Conservation (phyloP, 2,888 invertebrate genomes). For the Drosophila rubida region DNA sequence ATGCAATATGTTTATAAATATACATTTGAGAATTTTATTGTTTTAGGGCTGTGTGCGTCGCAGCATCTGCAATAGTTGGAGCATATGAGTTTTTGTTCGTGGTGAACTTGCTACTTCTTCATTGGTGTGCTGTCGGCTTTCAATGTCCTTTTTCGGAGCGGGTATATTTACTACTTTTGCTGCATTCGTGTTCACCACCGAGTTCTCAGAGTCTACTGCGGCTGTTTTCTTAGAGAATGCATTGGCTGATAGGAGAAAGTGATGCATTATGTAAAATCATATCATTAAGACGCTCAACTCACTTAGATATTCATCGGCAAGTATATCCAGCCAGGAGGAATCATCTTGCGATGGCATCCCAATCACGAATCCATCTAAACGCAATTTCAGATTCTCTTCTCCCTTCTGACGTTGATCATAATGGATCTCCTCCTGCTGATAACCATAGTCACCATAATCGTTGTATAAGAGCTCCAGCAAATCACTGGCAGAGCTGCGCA, state of each 20-base stretch:
- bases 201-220: constrained; percentile 23
- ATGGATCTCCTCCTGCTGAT: constrained; percentile 83
- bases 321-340: constrained; percentile 46
- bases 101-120: constrained; percentile 32
- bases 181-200: constrained; percentile 16
- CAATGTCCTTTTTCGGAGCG: constrained; percentile 60
- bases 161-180: constrained; percentile 43
- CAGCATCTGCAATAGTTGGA: constrained; percentile 64
- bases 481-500: constrained; percentile 48
- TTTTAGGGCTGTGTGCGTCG: constrained; percentile 42
- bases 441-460: constrained; percentile 67
- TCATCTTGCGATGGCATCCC: constrained; percentile 65
- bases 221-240: constrained; percentile 34
- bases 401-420: constrained; percentile 93
- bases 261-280: background rate
- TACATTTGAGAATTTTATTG: too few relatives aligned
- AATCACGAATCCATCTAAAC: constrained; percentile 85
- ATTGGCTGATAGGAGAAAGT: constrained; percentile 30
- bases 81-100: constrained; percentile 65
- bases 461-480: constrained; percentile 61
- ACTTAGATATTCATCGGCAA: constrained; percentile 62
- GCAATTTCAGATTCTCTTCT: constrained; percentile 89
- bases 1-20: too few relatives aligned
- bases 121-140: constrained; percentile 59
- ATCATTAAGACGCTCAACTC: background rate